Conservation (phyloP, 2,113 vertebrate genomes). For the Indicator maculatus region DNA sequence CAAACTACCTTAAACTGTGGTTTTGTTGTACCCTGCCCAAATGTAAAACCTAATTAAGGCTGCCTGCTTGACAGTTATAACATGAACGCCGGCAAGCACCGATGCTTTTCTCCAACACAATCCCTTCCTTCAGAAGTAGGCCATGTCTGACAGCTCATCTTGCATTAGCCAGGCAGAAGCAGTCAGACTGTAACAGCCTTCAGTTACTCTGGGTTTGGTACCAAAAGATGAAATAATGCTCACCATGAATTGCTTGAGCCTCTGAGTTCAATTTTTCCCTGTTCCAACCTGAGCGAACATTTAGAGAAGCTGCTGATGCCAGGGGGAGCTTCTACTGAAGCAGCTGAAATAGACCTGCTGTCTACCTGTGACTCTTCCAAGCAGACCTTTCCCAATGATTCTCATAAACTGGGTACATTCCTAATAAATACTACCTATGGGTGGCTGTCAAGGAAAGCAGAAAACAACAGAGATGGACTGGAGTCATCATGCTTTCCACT, state of each 20-base stretch:
- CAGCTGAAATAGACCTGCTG: not conserved
- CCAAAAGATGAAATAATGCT: not conserved
- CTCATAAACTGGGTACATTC: not conserved
- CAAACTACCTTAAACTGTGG: not conserved
- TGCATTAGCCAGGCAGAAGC: not conserved
- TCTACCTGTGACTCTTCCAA: not conserved
- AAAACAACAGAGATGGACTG: not conserved
- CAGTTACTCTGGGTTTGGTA: not conserved
- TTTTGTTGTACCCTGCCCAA: conserved; percentile 8
- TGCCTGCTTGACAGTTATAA: not conserved
- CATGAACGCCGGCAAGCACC: rapidly evolving
- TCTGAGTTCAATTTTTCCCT: not conserved
- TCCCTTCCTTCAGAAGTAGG: conserved; percentile 28
- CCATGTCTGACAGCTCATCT: conserved; percentile 39
- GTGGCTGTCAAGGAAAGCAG: not conserved
- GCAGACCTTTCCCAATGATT: not conserved
- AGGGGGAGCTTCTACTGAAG: rapidly evolving
- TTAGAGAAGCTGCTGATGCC: not conserved
- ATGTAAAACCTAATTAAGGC: conserved; percentile 25
- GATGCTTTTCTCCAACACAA: not conserved
- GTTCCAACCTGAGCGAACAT: not conserved
- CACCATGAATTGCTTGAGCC: rapidly evolving
- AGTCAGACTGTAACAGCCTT: not conserved
- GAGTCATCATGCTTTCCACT: rapidly evolving
- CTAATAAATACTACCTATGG: rapidly evolving